Evolutionary conservation across 2,113 vertebrate genomes (phyloP).

Genomic region (Solea senegalensis): DNA sequence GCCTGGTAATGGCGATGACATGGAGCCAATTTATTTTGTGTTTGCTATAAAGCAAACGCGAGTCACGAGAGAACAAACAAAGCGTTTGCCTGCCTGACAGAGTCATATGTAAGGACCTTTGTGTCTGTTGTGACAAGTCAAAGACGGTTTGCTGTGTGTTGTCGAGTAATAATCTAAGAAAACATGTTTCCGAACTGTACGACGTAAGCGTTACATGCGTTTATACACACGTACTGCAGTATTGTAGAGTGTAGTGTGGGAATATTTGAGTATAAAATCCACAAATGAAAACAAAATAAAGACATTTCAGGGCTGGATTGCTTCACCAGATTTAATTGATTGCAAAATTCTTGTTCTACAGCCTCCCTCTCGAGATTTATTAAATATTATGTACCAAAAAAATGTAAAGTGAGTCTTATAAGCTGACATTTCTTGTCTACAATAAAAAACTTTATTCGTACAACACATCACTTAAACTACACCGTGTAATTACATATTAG

Average conservation of each 20-base stretch:
- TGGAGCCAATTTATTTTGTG: slow-evolving; percentile 69
- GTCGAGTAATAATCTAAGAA: slow-evolving; percentile 20
- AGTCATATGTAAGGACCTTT: slow-evolving; percentile 41
- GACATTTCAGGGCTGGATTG: no score
- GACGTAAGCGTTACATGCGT: background rate
- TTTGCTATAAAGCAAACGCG: slow-evolving; percentile 64
- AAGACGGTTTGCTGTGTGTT: slow-evolving; percentile 41
- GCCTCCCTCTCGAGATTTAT: no score
- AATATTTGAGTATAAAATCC: no score
- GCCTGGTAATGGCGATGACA: slow-evolving; percentile 66
- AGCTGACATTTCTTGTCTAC: no score
- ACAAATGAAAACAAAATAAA: no score
- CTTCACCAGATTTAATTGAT: no score
- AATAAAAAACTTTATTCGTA: no score
- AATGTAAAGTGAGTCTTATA: no score
- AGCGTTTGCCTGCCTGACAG: slow-evolving; percentile 51
- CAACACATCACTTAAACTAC: no score
- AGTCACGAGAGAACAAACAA: slow-evolving; percentile 63
- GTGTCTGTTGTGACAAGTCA: slow-evolving; percentile 53
- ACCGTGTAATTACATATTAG: no score
- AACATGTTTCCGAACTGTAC: background rate
- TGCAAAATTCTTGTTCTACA: no score
- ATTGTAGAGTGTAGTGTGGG: background rate
- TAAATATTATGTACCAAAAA: no score
- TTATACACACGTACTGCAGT: background rate